Evolutionary conservation across 1,140 invertebrate genomes (phyloP), one percentile per base, ranked within the genome.

Genomic region (Halyomorpha halys): DNA sequence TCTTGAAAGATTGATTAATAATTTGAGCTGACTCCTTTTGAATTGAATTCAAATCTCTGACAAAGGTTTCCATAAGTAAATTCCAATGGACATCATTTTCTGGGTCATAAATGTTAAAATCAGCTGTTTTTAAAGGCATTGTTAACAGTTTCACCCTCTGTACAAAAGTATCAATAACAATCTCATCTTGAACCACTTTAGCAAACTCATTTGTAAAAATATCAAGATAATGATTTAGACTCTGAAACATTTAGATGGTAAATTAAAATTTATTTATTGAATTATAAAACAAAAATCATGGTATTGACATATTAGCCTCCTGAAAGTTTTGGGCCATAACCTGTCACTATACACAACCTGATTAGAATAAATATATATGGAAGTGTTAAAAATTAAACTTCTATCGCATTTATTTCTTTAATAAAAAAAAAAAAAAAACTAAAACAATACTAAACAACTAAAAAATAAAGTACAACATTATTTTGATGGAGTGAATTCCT

Each of bases 141-240:
- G 90, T 81, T 14, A 94, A 74, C 68, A 82, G 79, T 68, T 83
- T 81, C 3, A 91, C 83, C 65, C 82, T 79, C 18, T 88, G 83
- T 45, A 89, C 76, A 13, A 93, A 84, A 59, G 86, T 83, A 70
- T 94, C 89, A 53, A 96, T 90, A 68, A 88, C 82, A 0, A 86
- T 83, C 0, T 90, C 88, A 73, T 93, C 88, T 62, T 83, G 85
- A 19, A 93, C 89, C 14, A 94, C 86, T 0, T 88, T 84, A 71
- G 91, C 91, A 0, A 96, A 75, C 70, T 94, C 87, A 5, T 84
- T 78, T 0, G 90, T 89, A 72, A 96, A 94, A 56, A 94, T 88
- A 66, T 92, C 91, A 71, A 90, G 85, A 71, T 94, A 94, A 72
- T 94, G 87, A 70, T 88, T 82, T 0, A 93, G 77, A 0, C 89